Percentiles rank a stretch among this genome's conserved stretches.
Evolutionary conservation across 2,113 vertebrate species (phyloP).

Genomic region (Neogobius melanostomus): DNA sequence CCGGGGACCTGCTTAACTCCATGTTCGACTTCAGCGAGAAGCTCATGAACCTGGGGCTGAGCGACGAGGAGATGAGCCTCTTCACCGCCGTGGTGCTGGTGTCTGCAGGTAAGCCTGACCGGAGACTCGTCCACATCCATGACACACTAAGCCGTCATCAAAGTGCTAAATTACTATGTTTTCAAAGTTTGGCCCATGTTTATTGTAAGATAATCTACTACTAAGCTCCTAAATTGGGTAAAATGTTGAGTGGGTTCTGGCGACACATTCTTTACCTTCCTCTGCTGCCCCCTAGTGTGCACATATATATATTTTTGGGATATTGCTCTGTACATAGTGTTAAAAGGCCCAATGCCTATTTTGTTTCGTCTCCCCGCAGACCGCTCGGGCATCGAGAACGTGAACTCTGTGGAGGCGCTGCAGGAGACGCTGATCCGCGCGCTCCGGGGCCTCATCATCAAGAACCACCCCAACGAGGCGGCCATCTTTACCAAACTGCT

Average conservation of each 20-base stretch:
- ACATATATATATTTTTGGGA: too few relatives aligned
- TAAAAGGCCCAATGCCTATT: too few relatives aligned
- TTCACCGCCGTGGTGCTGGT: slow-evolving; percentile 95
- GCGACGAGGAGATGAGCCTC: slow-evolving; percentile 95
- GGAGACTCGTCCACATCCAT: too few relatives aligned
- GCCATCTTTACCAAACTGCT: slow-evolving; percentile 96
- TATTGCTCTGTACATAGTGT: too few relatives aligned
- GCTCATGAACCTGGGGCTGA: slow-evolving; percentile 86
- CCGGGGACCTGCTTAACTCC: slow-evolving; percentile 91
- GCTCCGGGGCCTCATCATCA: slow-evolving; percentile 90
- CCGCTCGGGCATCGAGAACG: slow-evolving; percentile 93
- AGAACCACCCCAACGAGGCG: slow-evolving; percentile 92
- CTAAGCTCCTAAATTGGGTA: too few relatives aligned
- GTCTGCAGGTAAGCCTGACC: slow-evolving; percentile 84
- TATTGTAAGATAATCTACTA: too few relatives aligned
- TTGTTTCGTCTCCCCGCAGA: slow-evolving; percentile 68
- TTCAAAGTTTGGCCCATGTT: too few relatives aligned
- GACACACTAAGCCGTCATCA: too few relatives aligned
- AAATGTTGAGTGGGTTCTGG: too few relatives aligned
- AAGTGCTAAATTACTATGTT: too few relatives aligned
- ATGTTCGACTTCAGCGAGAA: slow-evolving; percentile 98
- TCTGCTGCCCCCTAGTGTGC: too few relatives aligned
- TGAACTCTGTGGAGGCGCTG: slow-evolving; percentile 92
- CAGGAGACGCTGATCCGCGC: slow-evolving; percentile 94
- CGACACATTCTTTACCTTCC: too few relatives aligned